Evolutionary conservation across 2,888 invertebrate species (phyloP), one percentile per base, ranked within the genome.

Genomic region (Entomobrya proxima): DNA sequence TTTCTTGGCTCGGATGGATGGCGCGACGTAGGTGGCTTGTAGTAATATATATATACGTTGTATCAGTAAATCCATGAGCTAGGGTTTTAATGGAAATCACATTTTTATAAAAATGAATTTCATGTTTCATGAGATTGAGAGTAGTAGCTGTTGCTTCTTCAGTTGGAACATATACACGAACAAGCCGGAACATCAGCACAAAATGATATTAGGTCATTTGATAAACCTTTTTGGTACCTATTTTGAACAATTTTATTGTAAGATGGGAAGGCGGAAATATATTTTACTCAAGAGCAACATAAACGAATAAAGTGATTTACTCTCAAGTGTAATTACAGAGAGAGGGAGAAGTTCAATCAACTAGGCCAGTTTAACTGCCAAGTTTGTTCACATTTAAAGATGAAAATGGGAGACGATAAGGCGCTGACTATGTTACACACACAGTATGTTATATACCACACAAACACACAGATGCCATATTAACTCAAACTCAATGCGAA

Each of bases 101-200:
- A n/a, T n/a, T 50, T 75, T 77, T 61, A 40, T 69, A 61, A 69
- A 69, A 69, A 69, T 69, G 40, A 21, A 69, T 44, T 69, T 61
- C 35, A 27, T 40, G 69, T 69, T 69, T 40, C 69, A 40, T 13
- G 69, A 69, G 24, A 69, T 21, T 6, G 40, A 37, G 37, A n/a
- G 69, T 11, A 32, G 40, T 40, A 69, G 64, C 64, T 64, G 64
- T 64, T 64, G 64, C 64, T 64, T 35, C 40, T 40, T 37, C 7
- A n/a, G 15, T 61, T 61, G 2, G 18, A 52, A 7, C 21, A 21
- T 24, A 6, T 55, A 13, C 21, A 67, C 44, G 44, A 40, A 40
- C 44, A n/a, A n/a, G n/a, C 7, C 27, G 30, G 27, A 4, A 30
- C 58, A 58, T 13, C 24, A 15, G 30, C n/a, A 18, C n/a, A 37